Conservation (phyloP, 2,888 invertebrate species). For the Drymonia ruficornis region DNA sequence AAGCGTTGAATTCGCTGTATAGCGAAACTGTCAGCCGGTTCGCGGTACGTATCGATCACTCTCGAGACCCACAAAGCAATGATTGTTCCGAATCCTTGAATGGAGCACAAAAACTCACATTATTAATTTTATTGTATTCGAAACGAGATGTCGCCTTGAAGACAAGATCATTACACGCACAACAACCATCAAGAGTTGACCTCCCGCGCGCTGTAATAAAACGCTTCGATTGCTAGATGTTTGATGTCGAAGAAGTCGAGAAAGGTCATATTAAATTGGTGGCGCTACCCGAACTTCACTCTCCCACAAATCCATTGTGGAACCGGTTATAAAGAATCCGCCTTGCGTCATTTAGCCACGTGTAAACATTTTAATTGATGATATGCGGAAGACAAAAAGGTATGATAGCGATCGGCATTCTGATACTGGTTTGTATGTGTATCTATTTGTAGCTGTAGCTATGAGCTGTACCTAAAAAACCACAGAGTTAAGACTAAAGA, state of each 20-base stretch:
- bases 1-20: constrained; percentile 25
- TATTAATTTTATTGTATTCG: constrained; percentile 73
- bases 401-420: constrained; percentile 61
- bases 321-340: constrained; percentile 76
- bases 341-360: constrained; percentile 76
- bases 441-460: constrained; percentile 41
- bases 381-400: constrained; percentile 77
- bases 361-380: constrained; percentile 82
- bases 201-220: constrained; percentile 43
- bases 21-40: constrained; percentile 39
- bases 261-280: constrained; percentile 65
- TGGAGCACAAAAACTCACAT: constrained; percentile 73
- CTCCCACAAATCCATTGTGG: constrained; percentile 71
- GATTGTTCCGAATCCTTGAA: constrained; percentile 66
- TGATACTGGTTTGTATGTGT: constrained; percentile 50
- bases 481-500: too few species aligned
- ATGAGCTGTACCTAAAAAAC: too few species aligned
- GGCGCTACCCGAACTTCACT: constrained; percentile 70
- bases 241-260: constrained; percentile 37
- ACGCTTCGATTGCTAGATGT: constrained; percentile 26
- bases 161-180: constrained; percentile 64
- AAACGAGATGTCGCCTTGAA: constrained; percentile 76
- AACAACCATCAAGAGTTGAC: constrained; percentile 54
- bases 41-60: constrained; percentile 43
- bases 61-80: constrained; percentile 42